Conservation (phyloP, 2,797 vertebrate genomes). For the Cirrhinus mrigala region DNA sequence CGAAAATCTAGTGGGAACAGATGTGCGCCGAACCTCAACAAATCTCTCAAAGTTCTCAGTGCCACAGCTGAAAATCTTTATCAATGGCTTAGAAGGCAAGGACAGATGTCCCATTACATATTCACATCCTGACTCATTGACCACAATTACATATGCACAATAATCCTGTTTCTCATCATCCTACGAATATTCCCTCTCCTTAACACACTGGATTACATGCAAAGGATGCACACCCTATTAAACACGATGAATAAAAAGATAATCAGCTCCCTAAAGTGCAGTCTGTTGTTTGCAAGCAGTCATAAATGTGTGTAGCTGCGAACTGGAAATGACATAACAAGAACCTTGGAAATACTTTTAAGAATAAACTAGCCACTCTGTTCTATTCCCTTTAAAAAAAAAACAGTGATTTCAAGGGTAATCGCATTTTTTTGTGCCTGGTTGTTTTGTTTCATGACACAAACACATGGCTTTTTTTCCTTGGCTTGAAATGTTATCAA, state of each 20-base stretch:
- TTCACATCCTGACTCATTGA: slow-evolving; percentile 26
- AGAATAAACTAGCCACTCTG: neutral
- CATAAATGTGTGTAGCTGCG: neutral
- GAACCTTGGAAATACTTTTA: slow-evolving; percentile 21
- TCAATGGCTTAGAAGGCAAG: slow-evolving; percentile 14
- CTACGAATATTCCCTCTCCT: neutral
- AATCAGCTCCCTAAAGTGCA: slow-evolving; percentile 10
- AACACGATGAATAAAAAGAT: slow-evolving; percentile 30
- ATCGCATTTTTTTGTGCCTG: neutral
- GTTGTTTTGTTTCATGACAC: slow-evolving; percentile 5
- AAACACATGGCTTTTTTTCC: neutral
- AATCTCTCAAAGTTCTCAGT: slow-evolving; percentile 12
- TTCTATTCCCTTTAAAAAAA: neutral
- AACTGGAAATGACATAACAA: neutral
- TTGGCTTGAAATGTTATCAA: slow-evolving; percentile 9
- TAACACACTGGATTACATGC: slow-evolving; percentile 31
- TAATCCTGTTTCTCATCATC: slow-evolving; percentile 36
- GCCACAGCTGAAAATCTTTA: slow-evolving; percentile 3
- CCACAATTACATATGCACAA: slow-evolving; percentile 36
- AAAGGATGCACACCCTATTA: slow-evolving; percentile 18
- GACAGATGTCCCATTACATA: slow-evolving; percentile 10
- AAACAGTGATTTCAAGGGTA: neutral
- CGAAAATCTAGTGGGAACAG: slow-evolving; percentile 27
- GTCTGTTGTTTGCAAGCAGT: slow-evolving; percentile 2
- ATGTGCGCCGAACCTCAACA: slow-evolving; percentile 27